A percentile compares a stretch with the other conserved stretches of the same genome.
Evolutionary conservation across 2,888 invertebrate species (phyloP).

Genomic region (Drosophila antonietae): DNA sequence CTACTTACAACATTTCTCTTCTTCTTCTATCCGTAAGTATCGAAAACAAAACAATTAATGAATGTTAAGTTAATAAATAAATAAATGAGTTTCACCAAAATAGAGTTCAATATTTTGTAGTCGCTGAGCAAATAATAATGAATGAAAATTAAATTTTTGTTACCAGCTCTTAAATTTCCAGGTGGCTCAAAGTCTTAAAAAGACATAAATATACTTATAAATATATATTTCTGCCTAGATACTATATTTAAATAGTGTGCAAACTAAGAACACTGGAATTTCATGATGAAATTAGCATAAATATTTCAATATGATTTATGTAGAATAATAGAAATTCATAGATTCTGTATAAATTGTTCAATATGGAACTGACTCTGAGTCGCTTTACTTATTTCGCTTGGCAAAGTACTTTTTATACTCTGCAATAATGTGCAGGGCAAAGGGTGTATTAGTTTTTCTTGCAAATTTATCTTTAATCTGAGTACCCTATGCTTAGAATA

Average conservation of each 20-base stretch:
- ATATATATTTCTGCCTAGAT: background rate
- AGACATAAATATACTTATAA: background rate
- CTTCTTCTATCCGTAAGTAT: conserved; percentile 98
- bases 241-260: too few relatives aligned
- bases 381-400: background rate
- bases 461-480: background rate
- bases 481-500: background rate
- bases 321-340: background rate
- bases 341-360: background rate
- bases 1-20: conserved; percentile 96
- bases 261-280: too few relatives aligned
- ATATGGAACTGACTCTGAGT: background rate
- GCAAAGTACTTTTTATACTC: conserved; percentile 2
- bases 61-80: too few relatives aligned
- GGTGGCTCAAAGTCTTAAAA: too few relatives aligned
- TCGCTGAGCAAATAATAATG: too few relatives aligned
- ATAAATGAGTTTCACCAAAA: background rate
- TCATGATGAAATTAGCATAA: background rate
- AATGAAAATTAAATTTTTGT: background rate
- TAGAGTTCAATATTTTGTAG: background rate
- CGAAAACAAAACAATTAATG: background rate
- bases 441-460: background rate
- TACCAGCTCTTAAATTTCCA: background rate
- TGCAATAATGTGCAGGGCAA: background rate
- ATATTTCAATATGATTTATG: background rate